Conservation (phyloP, 1,140 invertebrate species). For the Drosophila parvula region DNA sequence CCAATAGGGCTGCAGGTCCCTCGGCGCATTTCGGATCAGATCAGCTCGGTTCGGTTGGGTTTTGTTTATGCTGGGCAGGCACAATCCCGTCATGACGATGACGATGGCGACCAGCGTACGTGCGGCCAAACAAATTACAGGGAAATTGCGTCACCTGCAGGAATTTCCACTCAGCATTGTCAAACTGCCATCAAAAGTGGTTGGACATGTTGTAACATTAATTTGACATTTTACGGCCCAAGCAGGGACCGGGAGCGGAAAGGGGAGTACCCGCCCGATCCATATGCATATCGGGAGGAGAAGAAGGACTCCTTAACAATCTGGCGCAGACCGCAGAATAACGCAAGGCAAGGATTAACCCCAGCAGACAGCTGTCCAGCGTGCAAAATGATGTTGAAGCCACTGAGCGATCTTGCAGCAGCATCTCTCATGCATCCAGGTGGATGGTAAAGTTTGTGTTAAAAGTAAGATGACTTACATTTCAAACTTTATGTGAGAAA, state of each 20-base stretch:
- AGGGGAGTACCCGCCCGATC: neutral
- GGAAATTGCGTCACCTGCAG: conserved; percentile 80
- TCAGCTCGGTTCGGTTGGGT: conserved; percentile 9
- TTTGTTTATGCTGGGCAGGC: conserved; percentile 78
- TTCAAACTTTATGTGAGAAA: no score
- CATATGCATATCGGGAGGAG: conserved; percentile 45
- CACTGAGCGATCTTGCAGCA: conserved; percentile 5
- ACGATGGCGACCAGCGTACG: conserved; percentile 62
- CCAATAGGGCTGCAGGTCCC: conserved; percentile 65
- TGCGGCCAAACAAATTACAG: conserved; percentile 81
- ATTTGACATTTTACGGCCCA: conserved; percentile 79
- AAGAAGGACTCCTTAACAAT: conserved; percentile 59
- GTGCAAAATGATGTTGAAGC: conserved; percentile 59
- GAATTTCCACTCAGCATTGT: conserved; percentile 79
- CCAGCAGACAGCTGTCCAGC: conserved; percentile 56
- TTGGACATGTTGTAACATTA: conserved; percentile 81
- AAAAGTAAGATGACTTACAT: no score
- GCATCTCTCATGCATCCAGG: conserved; percentile 6
- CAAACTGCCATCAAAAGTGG: conserved; percentile 76
- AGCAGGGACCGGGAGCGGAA: conserved; percentile 7
- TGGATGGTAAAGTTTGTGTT: neutral
- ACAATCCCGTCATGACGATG: conserved; percentile 68
- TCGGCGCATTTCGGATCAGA: conserved; percentile 60
- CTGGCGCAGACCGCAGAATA: conserved; percentile 62
- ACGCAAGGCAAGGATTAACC: conserved; percentile 49